These are phyloP conservation scores for Dryococelus australis DNA, from an alignment of 2,888 invertebrate species.

Conservation along the genomic window DNA sequence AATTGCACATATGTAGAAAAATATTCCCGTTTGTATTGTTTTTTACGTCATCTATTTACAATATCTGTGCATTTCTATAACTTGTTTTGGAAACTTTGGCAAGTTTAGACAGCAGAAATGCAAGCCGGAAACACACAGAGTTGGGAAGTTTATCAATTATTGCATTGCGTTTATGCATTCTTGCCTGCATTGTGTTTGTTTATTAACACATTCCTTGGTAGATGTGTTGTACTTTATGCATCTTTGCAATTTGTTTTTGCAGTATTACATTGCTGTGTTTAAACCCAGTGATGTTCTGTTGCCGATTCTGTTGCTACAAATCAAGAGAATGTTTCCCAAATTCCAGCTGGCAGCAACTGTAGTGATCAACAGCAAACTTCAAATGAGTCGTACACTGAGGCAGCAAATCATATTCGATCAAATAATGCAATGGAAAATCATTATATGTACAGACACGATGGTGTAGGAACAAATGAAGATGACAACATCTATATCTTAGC, in stretches of 20 bases:
- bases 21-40: too few relatives aligned
- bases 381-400: not conserved
- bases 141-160: too few relatives aligned
- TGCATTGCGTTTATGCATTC: too few relatives aligned
- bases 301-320: not conserved
- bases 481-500: not conserved
- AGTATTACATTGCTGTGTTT: too few relatives aligned
- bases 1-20: too few relatives aligned
- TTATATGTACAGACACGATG: not conserved
- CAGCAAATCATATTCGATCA: not conserved
- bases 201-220: too few relatives aligned
- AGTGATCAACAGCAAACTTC: not conserved
- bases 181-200: too few relatives aligned
- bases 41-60: too few relatives aligned
- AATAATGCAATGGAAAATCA: not conserved
- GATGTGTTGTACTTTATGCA: too few relatives aligned
- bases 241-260: too few relatives aligned
- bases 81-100: not conserved
- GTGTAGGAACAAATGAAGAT: not conserved
- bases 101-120: not conserved
- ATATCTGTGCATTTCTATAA: not conserved
- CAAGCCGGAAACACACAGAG: not conserved
- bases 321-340: not conserved
- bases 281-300: not conserved
- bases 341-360: not conserved